A percentile compares a stretch with the other conserved stretches of the same genome.
Evolutionary conservation across 2,113 vertebrate species (phyloP).

Genomic region (Felis chaus): DNA sequence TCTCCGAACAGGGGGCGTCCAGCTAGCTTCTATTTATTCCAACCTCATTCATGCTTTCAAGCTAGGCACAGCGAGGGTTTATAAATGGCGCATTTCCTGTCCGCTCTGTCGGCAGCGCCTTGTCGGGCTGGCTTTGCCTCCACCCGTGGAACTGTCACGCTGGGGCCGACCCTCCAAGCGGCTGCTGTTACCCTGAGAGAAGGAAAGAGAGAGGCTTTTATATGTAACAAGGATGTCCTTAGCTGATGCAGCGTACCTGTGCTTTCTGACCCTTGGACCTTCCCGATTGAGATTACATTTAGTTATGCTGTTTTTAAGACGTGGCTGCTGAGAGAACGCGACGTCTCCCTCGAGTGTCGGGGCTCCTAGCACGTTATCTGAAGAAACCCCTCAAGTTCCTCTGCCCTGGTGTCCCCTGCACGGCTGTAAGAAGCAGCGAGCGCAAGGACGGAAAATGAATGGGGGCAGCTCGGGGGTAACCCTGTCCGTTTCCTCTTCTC

Average conservation of each 20-base stretch:
- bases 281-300: neutral
- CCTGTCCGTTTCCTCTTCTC: neutral
- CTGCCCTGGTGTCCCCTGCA: neutral
- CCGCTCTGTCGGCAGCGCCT: neutral
- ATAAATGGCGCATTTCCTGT: neutral
- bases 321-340: neutral
- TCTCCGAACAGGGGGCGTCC: too few species aligned
- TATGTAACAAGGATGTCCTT: neutral
- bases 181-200: neutral
- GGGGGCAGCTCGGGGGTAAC: neutral
- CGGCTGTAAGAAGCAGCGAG: neutral
- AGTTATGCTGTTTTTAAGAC: neutral
- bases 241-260: neutral
- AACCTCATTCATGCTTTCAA: neutral
- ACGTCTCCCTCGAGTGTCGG: neutral
- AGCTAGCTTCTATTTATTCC: neutral
- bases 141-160: neutral
- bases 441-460: neutral
- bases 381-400: neutral
- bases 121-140: neutral
- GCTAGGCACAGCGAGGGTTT: neutral
- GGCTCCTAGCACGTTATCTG: neutral
- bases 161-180: neutral
- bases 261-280: too few species aligned
- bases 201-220: neutral